These are phyloP conservation scores for Lycocerus yunnanus DNA, from an alignment of 2,888 invertebrate genomes.

Conservation along the genomic window DNA sequence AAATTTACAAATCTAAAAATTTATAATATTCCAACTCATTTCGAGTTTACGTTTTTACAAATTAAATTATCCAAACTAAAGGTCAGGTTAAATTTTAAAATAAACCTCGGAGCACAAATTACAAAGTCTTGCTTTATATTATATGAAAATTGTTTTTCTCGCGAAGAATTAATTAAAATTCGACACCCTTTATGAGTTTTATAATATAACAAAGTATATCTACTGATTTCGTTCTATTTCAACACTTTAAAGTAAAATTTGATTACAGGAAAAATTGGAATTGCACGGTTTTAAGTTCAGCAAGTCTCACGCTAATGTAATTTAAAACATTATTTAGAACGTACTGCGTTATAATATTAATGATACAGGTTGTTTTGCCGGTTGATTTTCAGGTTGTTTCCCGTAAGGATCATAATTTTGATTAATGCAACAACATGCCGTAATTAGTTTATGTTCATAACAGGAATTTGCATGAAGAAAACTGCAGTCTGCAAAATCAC, in stretches of 20 bases:
- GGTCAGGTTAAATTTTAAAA: neutral
- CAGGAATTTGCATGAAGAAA: slow-evolving; percentile 77
- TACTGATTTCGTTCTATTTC: neutral
- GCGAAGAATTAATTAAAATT: neutral
- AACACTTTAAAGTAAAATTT: neutral
- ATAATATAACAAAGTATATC: neutral
- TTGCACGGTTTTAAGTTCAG: neutral
- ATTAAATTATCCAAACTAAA: neutral
- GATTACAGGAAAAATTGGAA: neutral
- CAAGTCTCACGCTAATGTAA: no score
- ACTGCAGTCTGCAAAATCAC: slow-evolving; percentile 70
- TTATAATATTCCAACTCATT: neutral
- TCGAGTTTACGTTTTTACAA: neutral
- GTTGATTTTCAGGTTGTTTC: neutral
- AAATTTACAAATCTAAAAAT: neutral
- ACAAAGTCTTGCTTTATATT: neutral
- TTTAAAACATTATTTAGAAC: no score
- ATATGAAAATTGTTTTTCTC: neutral
- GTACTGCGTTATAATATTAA: neutral
- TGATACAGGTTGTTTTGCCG: neutral
- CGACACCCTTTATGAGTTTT: neutral
- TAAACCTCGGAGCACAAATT: neutral
- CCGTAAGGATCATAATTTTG: neutral
- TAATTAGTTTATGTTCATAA: slow-evolving; percentile 71
- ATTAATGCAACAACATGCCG: slow-evolving; percentile 69